A percentile compares a stretch with the other conserved stretches of the same genome.
These are phyloP conservation scores for Dastarcus helophoroides DNA, from an alignment of 2,888 invertebrate genomes.

Conservation along the genomic window DNA sequence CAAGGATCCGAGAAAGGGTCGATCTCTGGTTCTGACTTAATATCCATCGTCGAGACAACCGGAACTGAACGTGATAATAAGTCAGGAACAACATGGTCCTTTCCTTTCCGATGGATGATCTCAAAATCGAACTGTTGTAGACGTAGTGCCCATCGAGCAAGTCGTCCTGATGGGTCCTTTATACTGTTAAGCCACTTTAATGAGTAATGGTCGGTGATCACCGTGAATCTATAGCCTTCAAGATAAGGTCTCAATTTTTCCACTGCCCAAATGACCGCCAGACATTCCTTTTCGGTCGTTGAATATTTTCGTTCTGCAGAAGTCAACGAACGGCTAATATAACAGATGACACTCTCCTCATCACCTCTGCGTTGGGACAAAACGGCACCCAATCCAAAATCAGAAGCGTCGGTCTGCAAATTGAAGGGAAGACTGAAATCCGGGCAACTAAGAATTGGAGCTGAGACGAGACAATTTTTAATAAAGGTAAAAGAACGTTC, in stretches of 20 bases:
- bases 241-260: conserved; percentile 17
- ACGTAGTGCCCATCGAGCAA: conserved; percentile 12
- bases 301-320: conserved; percentile 13
- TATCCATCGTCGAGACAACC: conserved; percentile 6
- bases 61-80: conserved; percentile 6
- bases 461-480: conserved; percentile 7
- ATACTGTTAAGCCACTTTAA: conserved; percentile 13
- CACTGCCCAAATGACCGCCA: conserved; percentile 17
- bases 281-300: conserved; percentile 15
- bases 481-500: conserved; percentile 10
- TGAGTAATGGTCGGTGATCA: conserved; percentile 17
- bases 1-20: conserved; percentile 8
- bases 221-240: conserved; percentile 14
- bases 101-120: conserved; percentile 13
- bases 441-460: conserved; percentile 15
- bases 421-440: conserved; percentile 13
- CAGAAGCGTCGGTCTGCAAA: conserved; percentile 15
- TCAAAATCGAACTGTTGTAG: conserved; percentile 11
- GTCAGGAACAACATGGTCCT: conserved; percentile 9
- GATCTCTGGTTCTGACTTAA: too few species aligned
- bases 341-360: conserved; percentile 14
- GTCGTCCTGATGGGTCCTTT: conserved; percentile 14
- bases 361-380: conserved; percentile 13
- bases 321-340: conserved; percentile 13
- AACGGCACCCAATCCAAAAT: conserved; percentile 14